Base-by-base conservation (phyloP, 2,797 vertebrate species). In the Cephalopachus bancanus region DNA sequence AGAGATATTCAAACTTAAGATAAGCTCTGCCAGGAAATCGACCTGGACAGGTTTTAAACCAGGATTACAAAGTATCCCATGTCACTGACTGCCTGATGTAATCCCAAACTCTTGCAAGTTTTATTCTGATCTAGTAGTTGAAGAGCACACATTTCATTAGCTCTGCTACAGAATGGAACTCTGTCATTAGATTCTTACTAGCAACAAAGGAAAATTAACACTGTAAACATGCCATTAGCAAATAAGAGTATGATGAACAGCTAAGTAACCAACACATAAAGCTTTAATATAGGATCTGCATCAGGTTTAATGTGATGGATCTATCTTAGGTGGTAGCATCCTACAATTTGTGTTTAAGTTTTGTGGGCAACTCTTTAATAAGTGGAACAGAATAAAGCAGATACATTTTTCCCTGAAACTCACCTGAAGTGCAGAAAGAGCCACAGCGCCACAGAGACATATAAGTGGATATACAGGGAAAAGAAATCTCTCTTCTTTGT, bases 401-500 rank as follows among this genome's bases (percentile, higher is more conserved):
- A 88, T 28, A 62, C 0, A 26, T 24, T 10, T 62, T 89, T 69
- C 88, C 67, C 65, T 83, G 8, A 84, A 95, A 97, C 88, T 87
- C 81, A 99, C 99, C 99, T 99, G 99, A 62, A 99, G 98, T 62
- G 99, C 99, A 86, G 99, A 99, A 83, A 99, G 99, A 9, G 99
- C 99, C 87, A 99, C 99, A 16, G 99, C 99, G 3, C 99, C 99
- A 0, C 99, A 99, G 91, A 99, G 99, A 80, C 99, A 99, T 98
- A 99, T 99, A 85, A 99, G 99, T 33, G 99, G 99, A 84, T 99
- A 99, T 83, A 99, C 99, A 72, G 99, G 99, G 97, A 99, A 99
- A 60, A 99, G 99, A 97, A 99, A 99, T 11, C 99, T 99, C 88
- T 99, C 99, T 78, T 99, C 99, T 98, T 99, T 99, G 98, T 99